Evolutionary conservation across 2,888 invertebrate genomes (phyloP).

Genomic region (Rhamnusium bicolor): DNA sequence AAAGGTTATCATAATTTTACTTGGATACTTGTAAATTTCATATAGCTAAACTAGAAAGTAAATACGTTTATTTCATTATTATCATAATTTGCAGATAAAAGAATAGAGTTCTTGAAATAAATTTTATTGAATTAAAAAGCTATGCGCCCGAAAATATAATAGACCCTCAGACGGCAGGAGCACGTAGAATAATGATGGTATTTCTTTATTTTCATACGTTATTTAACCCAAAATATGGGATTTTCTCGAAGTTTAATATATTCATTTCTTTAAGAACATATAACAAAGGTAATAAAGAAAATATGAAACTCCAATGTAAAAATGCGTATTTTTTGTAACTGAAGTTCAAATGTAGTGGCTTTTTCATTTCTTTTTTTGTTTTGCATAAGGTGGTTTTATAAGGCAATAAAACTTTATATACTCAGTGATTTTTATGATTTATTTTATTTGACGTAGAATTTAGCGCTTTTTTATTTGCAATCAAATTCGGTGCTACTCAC

Average conservation of each 20-base stretch:
- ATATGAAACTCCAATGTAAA: no score
- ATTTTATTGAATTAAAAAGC: constrained; percentile 11
- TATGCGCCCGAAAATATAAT: neutral
- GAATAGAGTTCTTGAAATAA: constrained; percentile 6
- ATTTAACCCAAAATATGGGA: constrained; percentile 6
- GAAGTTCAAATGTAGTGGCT: neutral
- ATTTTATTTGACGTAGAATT: no score
- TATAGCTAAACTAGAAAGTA: no score
- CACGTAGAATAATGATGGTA: constrained; percentile 1
- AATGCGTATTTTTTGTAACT: no score
- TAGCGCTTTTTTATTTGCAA: no score
- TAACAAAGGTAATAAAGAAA: constrained; percentile 12
- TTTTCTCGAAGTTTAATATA: constrained; percentile 4
- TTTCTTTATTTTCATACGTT: constrained; percentile 17
- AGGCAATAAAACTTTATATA: no score
- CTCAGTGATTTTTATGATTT: no score
- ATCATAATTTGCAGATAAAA: neutral
- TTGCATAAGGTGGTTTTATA: no score
- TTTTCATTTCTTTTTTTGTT: neutral
- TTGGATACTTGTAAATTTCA: no score
- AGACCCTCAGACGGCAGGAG: neutral
- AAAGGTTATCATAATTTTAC: no score
- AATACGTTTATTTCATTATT: neutral
- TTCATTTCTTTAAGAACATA: neutral
- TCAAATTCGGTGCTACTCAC: no score